Base-by-base conservation (phyloP, 2,113 vertebrate species). In the Petrocephalus microphthalmus region DNA sequence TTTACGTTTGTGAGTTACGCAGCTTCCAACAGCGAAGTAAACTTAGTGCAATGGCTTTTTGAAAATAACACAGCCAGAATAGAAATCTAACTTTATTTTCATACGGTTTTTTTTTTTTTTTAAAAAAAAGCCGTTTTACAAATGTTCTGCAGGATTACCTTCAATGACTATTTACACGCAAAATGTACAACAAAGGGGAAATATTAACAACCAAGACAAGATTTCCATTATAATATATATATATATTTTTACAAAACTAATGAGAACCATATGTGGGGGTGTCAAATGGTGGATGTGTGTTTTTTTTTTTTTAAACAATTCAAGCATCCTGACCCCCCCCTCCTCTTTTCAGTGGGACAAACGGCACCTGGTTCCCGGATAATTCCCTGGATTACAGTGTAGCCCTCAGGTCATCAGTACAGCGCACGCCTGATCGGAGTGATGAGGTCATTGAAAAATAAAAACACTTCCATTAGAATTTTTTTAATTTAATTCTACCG, bases 151-250 rank as follows among this genome's bases (percentile, higher is more conserved):
- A 87, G 91, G 89, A 93, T 91, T 89, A 82, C 47, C 90, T 92
- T 94, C 93, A 94, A 90, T 92, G 91, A 91, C 81, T 92, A 92
- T 94, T 95, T 95, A 95, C 94, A 95, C 90, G 91, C 84, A 88
- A 88, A 83, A 89, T 87, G 54, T 89, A 89, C 89, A 89, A 87
- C 71, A 83, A 83, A 56, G 86, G 49, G 29, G 78, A 83, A 92
- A 90, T 88, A 87, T 91, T 91, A 93, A 91, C 91, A 92, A 92
- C 88, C 90, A 92, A 91, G 91, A 93, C 90, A 91, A 94, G 88
- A 91, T 88, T 91, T 47, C 37, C 33, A 90, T 91, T 90, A 93
- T 90, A 91, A 92, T 93, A 93, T 91, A 60, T 19, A 57, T 57
- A 57, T 57, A 57, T 57, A 57, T 91, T 93, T 94, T 86, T 95